Evolutionary conservation across 2,888 invertebrate genomes (phyloP).

Genomic region (Eilema sororculum): DNA sequence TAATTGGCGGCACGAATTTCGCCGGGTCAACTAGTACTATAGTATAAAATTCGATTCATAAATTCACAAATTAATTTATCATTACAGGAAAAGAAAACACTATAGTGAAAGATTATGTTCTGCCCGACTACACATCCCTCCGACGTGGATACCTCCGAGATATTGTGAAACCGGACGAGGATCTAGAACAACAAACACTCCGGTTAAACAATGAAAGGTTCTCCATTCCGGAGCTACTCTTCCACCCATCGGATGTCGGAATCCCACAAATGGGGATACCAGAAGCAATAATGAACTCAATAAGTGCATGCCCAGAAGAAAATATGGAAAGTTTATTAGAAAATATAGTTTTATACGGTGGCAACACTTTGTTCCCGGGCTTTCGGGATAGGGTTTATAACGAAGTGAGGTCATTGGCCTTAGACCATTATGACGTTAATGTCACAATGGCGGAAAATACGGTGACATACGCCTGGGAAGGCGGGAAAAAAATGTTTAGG

Average conservation of each 20-base stretch:
- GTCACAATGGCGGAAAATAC: constrained; percentile 90
- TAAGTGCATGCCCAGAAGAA: constrained; percentile 91
- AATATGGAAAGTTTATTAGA: constrained; percentile 92
- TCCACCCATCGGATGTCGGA: constrained; percentile 97
- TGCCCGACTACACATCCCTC: constrained; percentile 98
- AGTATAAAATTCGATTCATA: too few species aligned
- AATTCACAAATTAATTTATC: too few species aligned
- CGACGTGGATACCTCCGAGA: constrained; percentile 91
- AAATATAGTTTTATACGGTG: constrained; percentile 95
- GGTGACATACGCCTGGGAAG: constrained; percentile 95
- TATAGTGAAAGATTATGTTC: constrained; percentile 95
- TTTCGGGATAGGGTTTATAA: constrained; percentile 89
- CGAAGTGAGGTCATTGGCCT: constrained; percentile 93
- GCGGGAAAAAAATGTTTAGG: constrained; percentile 92
- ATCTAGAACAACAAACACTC: constrained; percentile 91
- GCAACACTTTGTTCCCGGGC: constrained; percentile 93
- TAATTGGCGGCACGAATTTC: too few species aligned
- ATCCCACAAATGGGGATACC: constrained; percentile 96
- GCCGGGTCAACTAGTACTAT: too few species aligned
- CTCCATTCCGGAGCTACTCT: constrained; percentile 97
- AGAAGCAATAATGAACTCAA: constrained; percentile 93
- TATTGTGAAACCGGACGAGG: constrained; percentile 74
- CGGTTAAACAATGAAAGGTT: constrained; percentile 97
- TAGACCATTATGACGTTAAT: constrained; percentile 92
- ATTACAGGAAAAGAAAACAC: constrained; percentile 87